Base-by-base conservation (phyloP, 2,113 vertebrate genomes). In the Neodon shergylaensis region DNA sequence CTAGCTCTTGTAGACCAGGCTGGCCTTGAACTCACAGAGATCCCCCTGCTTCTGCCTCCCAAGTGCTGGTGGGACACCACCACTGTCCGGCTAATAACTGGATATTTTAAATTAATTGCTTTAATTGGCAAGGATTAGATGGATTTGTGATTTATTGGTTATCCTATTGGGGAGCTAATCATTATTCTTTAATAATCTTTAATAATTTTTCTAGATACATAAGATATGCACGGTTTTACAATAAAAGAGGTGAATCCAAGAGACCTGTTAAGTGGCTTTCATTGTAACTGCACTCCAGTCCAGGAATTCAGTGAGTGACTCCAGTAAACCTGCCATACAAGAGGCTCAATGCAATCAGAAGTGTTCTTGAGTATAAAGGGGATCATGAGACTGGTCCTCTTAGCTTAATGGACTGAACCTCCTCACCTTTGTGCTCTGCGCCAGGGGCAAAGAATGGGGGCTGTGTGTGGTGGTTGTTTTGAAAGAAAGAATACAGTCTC, bases 301-400 rank as follows among this genome's bases (percentile, higher is more conserved):
- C 14, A 76, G 47, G 83, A 96, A 42, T 58, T 86, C 77, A 95
- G 61, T 89, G 81, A 92, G 61, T 72, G 47, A 58, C 70, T 78
- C 6, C 3, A 72, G 83, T 78, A 83, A 70, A 7, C 92, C 66
- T 95, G 52, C 16, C 28, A 17, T 58, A 81, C n/a, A 70, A 79
- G 93, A 96, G 95, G 78, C 11, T 61, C 52, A 92, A 2, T 61
- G 84, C 73, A 92, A 58, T 82, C 78, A 49, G 70, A 58, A 96
- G 1, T 96, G 44, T 86, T 91, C 73, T 68, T 92, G 87, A 91
- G 19, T 76, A 22, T 65, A 78, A 92, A 76, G 70, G 91, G 91
- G 65, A 93, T 83, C 87, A 49, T 24, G 54, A 84, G 66, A 70
- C 47, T 52, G 47, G n/a, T 31, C 88, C 52, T 31, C 79, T 85